Conservation (phyloP, 2,797 vertebrate genomes). For the Syngnathus acus region DNA sequence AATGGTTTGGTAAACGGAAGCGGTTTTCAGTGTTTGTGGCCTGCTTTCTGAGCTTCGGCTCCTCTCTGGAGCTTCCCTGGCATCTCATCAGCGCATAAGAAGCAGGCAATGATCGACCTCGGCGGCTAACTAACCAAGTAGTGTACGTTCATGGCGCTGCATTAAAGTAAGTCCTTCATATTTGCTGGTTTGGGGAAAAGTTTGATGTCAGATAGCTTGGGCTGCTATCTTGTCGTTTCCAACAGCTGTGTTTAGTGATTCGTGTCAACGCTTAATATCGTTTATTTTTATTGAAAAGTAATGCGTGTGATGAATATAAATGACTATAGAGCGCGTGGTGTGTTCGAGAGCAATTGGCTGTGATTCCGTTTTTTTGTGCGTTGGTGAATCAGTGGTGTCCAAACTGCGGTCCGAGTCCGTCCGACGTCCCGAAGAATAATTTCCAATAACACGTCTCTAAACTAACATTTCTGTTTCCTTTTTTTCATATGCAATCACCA, state of each 20-base stretch:
- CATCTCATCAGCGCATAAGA: conserved; percentile 7
- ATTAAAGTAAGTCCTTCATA: conserved; percentile 25
- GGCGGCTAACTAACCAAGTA: conserved; percentile 12
- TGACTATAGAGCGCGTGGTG: background rate
- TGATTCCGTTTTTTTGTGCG: background rate
- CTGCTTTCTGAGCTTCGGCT: conserved; percentile 26
- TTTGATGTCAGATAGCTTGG: background rate
- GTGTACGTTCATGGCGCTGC: background rate
- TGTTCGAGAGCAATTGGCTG: conserved; percentile 1
- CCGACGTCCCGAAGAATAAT: too few relatives aligned
- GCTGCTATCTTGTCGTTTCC: background rate
- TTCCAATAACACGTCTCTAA: too few relatives aligned
- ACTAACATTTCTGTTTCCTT: too few relatives aligned
- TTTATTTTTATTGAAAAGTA: background rate
- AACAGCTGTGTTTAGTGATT: conserved; percentile 19
- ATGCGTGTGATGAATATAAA: background rate
- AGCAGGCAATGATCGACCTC: conserved; percentile 28
- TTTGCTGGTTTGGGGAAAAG: background rate
- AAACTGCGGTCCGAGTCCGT: too few relatives aligned
- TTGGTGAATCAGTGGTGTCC: background rate
- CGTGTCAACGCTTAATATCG: background rate
- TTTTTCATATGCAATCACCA: too few relatives aligned
- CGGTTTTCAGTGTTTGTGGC: conserved; percentile 32
- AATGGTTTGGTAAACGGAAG: conserved; percentile 8
- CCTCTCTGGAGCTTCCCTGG: conserved; percentile 15